A percentile compares a stretch with the other conserved stretches of the same genome.
phyloP scores from a whole-genome alignment of 2,797 vertebrate species.

The Mus minutoides region DNA sequence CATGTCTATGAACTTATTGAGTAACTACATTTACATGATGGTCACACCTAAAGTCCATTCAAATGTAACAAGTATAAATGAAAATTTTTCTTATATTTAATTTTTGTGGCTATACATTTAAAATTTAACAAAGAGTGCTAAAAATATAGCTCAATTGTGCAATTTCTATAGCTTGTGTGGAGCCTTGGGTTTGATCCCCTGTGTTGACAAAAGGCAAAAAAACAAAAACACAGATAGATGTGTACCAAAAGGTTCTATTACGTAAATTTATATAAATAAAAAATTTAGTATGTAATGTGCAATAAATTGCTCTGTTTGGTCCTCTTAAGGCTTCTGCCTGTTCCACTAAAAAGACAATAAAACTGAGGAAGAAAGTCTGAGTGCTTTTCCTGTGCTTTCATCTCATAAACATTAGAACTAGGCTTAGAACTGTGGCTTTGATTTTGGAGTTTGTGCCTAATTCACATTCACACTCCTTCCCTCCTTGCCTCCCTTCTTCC shows the following conservation, averaged over 20 bases:
- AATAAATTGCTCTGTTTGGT: background rate
- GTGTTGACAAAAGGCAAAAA: background rate
- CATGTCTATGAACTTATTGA: background rate
- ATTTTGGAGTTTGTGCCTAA: background rate
- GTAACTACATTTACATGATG: background rate
- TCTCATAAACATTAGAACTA: background rate
- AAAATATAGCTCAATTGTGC: background rate
- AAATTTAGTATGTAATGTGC: background rate
- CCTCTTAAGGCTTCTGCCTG: background rate
- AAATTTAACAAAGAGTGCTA: background rate
- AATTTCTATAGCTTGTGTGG: background rate
- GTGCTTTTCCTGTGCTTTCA: background rate
- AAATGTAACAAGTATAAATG: background rate
- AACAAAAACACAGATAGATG: background rate
- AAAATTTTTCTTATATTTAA: slow-evolving; percentile 23
- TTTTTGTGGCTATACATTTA: background rate
- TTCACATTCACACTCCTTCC: background rate
- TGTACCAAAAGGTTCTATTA: background rate
- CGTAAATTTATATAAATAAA: background rate
- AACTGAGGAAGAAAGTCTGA: background rate
- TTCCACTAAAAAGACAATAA: slow-evolving; percentile 3
- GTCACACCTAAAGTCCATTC: background rate
- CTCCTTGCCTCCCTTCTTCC: background rate
- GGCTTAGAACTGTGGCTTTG: background rate
- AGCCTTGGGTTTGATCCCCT: background rate